Evolutionary conservation across 2,888 invertebrate species (phyloP), one percentile per base, ranked within the genome.

Genomic region (Ferrisia virgata): DNA sequence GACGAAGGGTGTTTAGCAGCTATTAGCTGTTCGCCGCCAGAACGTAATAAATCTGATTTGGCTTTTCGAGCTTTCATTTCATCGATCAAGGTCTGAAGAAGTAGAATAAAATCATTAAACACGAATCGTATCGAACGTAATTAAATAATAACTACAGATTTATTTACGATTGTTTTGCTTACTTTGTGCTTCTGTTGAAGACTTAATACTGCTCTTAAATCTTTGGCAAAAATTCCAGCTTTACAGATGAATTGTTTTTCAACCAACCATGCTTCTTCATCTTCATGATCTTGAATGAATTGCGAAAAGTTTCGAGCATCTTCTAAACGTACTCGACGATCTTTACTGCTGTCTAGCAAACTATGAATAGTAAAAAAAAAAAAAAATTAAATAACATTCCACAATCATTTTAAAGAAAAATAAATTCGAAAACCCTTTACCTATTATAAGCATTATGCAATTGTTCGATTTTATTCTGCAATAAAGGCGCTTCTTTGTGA

Each of bases 231-330:
- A 33, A 97, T 94, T n/a, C 95, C 95, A 0, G 97, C 94, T 88
- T 95, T 94, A 88, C 98, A 97, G 85, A 98, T 94, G 5, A 96
- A 91, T 88, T 97, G 96, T 88, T 97, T 97, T 88, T 99, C 99
- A 0, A 95, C 93, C 84, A 99, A 91, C 98, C 99, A 99, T 0
- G 96, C 94, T 90, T 98, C 98, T 89, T 99, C 99, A 87, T 99
- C 99, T 87, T 99, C 98, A 87, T 97, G 95, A 88, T 99, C 98
- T 89, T 98, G 97, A 85, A 98, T 90, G 89, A 99, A 98, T 89
- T 98, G 97, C 90, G 95, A 98, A 87, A 97, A 95, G 88, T 96
- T 95, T 85, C 97, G 91, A 0, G 97, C 96, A 87, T 98, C 97
- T 88, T 98, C 97, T 15, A 99, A 90, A 15, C 95, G 91, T 0